These are phyloP conservation scores for Stramonita haemastoma DNA, from an alignment of 2,888 invertebrate species.

Conservation along the genomic window DNA sequence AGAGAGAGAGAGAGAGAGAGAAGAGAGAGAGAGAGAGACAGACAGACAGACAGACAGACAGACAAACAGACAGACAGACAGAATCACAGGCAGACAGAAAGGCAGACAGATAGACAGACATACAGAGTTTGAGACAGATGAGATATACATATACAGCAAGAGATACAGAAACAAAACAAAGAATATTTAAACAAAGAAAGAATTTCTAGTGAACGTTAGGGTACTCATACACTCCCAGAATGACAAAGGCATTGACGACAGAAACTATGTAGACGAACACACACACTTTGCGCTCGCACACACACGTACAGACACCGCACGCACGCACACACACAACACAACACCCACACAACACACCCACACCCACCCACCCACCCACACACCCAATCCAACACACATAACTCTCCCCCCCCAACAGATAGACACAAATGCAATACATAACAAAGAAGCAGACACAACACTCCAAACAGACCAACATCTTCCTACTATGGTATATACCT, in stretches of 20 bases:
- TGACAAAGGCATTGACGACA: too few species aligned
- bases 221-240: too few species aligned
- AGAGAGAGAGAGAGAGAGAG: constrained; percentile 1
- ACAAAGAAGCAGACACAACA: not conserved
- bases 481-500: constrained; percentile 80
- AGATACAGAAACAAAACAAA: too few species aligned
- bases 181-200: too few species aligned
- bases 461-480: too few species aligned
- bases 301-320: not conserved
- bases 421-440: not conserved
- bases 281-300: too few species aligned
- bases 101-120: not conserved
- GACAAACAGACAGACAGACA: not conserved
- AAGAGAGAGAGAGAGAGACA: not conserved
- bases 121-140: too few species aligned
- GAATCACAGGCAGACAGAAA: not conserved
- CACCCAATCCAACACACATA: too few species aligned
- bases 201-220: too few species aligned
- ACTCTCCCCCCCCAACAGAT: too few species aligned
- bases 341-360: not conserved
- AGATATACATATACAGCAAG: too few species aligned
- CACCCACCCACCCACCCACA: not conserved
- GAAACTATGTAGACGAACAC: too few species aligned
- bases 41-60: not conserved
- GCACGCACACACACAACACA: not conserved